These are phyloP conservation scores for Lasioglossum albipes DNA, from an alignment of 1,140 invertebrate genomes.

Conservation along the genomic window DNA sequence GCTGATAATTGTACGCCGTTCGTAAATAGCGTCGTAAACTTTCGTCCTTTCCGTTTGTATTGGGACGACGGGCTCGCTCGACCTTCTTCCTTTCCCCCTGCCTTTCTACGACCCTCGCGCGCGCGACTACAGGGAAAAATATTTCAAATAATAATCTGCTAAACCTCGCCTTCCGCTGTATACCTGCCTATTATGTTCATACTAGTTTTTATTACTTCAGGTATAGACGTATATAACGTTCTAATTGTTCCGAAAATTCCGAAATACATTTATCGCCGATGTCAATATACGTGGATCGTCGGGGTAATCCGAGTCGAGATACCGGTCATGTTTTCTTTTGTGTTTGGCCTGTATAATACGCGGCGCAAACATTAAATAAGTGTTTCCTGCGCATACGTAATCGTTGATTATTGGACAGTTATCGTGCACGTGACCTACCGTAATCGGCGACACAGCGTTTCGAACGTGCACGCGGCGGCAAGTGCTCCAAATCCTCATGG, in stretches of 20 bases:
- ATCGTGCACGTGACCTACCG: slow-evolving; percentile 71
- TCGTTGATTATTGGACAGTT: slow-evolving; percentile 64
- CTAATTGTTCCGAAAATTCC: no score
- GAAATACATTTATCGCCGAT: not conserved
- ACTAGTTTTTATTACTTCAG: no score
- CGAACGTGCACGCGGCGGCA: slow-evolving; percentile 69
- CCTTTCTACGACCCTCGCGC: not conserved
- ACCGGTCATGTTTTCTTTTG: slow-evolving; percentile 2
- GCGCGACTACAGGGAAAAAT: not conserved
- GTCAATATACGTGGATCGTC: not conserved
- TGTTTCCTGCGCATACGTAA: slow-evolving; percentile 61
- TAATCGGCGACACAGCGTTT: slow-evolving; percentile 68
- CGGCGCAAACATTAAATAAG: slow-evolving; percentile 40
- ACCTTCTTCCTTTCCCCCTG: not conserved
- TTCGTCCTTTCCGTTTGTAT: not conserved
- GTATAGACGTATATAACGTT: no score
- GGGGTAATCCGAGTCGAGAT: not conserved
- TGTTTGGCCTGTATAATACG: not conserved
- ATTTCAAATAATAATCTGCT: not conserved
- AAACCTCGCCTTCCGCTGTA: no score
- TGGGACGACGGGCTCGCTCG: not conserved
- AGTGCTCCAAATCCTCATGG: slow-evolving; percentile 64
- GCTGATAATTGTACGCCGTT: not conserved
- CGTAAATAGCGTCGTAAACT: not conserved
- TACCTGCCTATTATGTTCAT: no score